Evolutionary conservation across 2,113 vertebrate species (phyloP).

Genomic region (Malurus cyaneus): DNA sequence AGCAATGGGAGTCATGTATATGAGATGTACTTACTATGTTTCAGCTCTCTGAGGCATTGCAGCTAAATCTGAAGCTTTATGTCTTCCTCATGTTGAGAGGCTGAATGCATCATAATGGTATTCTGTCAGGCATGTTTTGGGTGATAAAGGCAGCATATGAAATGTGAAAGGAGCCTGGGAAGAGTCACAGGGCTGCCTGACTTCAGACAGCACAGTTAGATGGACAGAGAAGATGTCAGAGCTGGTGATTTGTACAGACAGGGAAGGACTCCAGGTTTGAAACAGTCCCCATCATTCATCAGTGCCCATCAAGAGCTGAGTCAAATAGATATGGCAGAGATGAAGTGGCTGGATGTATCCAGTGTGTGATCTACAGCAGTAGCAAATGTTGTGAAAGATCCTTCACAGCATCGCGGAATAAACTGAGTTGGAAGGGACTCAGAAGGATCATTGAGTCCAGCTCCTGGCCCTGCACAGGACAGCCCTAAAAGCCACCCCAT

Average conservation of each 20-base stretch:
- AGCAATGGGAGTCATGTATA: background rate
- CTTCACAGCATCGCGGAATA: background rate
- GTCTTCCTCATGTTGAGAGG: background rate
- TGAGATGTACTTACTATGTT: background rate
- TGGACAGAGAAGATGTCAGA: background rate
- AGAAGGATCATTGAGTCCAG: background rate
- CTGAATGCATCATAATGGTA: background rate
- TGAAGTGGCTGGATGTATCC: background rate
- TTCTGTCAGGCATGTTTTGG: background rate
- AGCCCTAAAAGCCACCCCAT: no score
- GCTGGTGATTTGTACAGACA: background rate
- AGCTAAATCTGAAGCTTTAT: background rate
- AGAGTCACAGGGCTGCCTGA: background rate
- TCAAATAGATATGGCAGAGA: background rate
- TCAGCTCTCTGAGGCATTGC: background rate
- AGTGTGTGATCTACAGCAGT: background rate
- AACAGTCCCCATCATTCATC: background rate
- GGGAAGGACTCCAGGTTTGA: rapidly evolving
- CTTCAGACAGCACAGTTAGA: background rate
- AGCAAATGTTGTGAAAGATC: background rate
- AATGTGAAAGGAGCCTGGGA: background rate
- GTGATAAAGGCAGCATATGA: background rate
- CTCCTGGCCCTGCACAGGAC: background rate
- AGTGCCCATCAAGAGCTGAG: background rate
- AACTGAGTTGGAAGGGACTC: background rate